Conservation (phyloP, 1,140 invertebrate species). For the Apis mellifera region Amel_HAv3.1 CM009934.2:7526501-7527000, state of each 20-base stretch:
- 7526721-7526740: constrained; percentile 2
- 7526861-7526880: constrained; percentile 7
- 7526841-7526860: constrained; percentile 10
- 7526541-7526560: background rate
- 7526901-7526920: background rate
- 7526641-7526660: constrained; percentile 3
- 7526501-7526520: too few relatives aligned
- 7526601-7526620: background rate
- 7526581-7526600: background rate
- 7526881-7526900: constrained; percentile 18
- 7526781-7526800: constrained; percentile 14
- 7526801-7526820: constrained; percentile 9
- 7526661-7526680: background rate
- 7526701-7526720: constrained; percentile 4
- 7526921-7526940: constrained; percentile 26
- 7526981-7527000: background rate
- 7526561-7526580: background rate
- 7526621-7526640: background rate
- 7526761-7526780: constrained; percentile 15
- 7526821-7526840: constrained; percentile 23
- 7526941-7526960: constrained; percentile 25
- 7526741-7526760: constrained; percentile 19
- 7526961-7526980: background rate
- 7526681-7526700: background rate
- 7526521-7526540: too few relatives aligned